phyloP scores from a whole-genome alignment of 2,797 vertebrate genomes.

The Lycodopsis pacificus region DNA sequence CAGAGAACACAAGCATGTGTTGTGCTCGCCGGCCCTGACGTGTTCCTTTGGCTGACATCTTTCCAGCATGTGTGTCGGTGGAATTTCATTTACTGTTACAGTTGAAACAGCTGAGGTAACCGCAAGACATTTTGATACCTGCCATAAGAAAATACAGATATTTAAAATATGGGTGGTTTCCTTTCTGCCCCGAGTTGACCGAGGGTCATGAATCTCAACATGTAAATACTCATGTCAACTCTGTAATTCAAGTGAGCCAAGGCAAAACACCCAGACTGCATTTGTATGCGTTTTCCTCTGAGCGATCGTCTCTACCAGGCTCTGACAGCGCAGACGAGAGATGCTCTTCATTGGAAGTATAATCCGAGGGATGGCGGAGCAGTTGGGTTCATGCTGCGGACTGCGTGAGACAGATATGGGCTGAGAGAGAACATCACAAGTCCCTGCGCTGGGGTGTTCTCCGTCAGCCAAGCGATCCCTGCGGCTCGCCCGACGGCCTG shows the following conservation, averaged over 20 bases:
- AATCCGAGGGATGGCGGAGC: constrained; percentile 48
- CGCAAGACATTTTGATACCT: background rate
- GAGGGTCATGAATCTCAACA: constrained; percentile 20
- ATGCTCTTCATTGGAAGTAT: constrained; percentile 62
- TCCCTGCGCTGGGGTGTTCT: constrained; percentile 63
- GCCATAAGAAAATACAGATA: background rate
- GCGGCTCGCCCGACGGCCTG: constrained; percentile 61
- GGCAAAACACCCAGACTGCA: constrained; percentile 24
- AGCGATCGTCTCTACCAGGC: constrained; percentile 32
- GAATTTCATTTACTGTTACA: background rate
- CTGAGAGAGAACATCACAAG: constrained; percentile 72
- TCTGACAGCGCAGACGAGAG: constrained; percentile 38
- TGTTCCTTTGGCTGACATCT: background rate
- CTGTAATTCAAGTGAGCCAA: constrained; percentile 5
- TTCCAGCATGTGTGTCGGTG: background rate
- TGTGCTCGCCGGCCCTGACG: background rate
- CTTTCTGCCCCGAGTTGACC: background rate
- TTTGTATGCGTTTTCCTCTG: constrained; percentile 32
- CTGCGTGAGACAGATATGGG: constrained; percentile 69
- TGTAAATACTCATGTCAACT: constrained; percentile 17
- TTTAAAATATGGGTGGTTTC: background rate
- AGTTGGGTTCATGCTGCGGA: constrained; percentile 57
- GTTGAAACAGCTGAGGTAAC: background rate
- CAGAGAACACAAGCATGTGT: background rate
- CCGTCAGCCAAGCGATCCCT: constrained; percentile 66